These are phyloP conservation scores for Cotesia vestalis DNA, from an alignment of 1,140 invertebrate genomes.

Conservation along the genomic window DNA sequence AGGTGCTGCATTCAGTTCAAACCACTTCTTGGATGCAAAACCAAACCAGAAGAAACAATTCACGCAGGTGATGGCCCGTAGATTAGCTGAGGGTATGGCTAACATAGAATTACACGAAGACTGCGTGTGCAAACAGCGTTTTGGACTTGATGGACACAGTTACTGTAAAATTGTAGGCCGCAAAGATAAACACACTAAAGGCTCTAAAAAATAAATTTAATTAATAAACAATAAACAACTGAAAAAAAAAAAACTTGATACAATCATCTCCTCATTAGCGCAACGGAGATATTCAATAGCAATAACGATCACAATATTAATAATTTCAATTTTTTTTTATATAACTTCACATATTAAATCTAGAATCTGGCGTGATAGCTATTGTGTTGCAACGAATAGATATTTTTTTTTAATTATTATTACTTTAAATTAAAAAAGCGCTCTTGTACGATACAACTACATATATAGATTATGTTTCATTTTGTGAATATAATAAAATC, in stretches of 20 bases:
- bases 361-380: too few relatives aligned
- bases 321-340: neutral
- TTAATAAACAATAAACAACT: neutral
- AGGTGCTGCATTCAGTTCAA: conserved; percentile 68
- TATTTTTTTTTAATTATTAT: too few relatives aligned
- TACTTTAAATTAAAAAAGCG: too few relatives aligned
- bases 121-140: conserved; percentile 64
- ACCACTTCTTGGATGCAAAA: conserved; percentile 66
- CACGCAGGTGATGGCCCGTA: conserved; percentile 64
- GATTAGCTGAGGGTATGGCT: conserved; percentile 63
- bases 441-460: too few relatives aligned
- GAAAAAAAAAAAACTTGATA: conserved; percentile 23
- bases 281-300: neutral
- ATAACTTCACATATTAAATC: too few relatives aligned
- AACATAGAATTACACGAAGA: conserved; percentile 62
- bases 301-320: neutral
- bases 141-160: conserved; percentile 52
- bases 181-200: conserved; percentile 58
- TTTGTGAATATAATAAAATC: too few relatives aligned
- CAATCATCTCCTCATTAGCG: neutral
- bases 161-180: conserved; percentile 62
- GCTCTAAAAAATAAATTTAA: conserved; percentile 50
- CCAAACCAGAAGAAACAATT: conserved; percentile 69
- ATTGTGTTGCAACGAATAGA: too few relatives aligned
- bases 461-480: too few relatives aligned